phyloP scores from a whole-genome alignment of 2,797 vertebrate species.

The Lindbergichthys nudifrons region DNA sequence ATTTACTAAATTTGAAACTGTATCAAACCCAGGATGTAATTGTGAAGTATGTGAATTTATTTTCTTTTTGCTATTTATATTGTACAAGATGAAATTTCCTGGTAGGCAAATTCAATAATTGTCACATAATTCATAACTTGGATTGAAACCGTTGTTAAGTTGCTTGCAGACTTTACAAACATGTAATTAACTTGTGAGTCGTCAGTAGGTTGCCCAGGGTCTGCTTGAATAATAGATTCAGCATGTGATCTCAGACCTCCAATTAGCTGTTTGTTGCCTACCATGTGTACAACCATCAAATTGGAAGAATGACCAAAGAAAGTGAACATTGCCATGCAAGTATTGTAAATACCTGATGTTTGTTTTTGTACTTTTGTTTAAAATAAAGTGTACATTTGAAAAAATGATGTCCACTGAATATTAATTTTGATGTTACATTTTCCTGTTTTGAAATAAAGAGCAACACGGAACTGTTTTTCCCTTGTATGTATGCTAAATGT shows the following conservation, averaged over 20 bases:
- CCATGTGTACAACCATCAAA: constrained; percentile 75
- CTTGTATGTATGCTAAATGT: background rate
- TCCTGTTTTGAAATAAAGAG: constrained; percentile 46
- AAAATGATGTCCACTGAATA: constrained; percentile 59
- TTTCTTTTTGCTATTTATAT: constrained; percentile 84
- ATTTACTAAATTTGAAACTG: constrained; percentile 71
- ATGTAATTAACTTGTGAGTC: constrained; percentile 54
- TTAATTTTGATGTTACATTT: constrained; percentile 44
- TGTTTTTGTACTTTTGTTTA: constrained; percentile 88
- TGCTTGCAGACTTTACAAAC: constrained; percentile 72
- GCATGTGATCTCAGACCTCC: constrained; percentile 73
- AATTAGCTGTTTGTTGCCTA: constrained; percentile 67
- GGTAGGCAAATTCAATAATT: constrained; percentile 60
- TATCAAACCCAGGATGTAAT: constrained; percentile 69
- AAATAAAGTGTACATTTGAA: constrained; percentile 88
- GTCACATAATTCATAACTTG: constrained; percentile 55
- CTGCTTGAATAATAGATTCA: constrained; percentile 71
- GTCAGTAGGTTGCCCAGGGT: constrained; percentile 63
- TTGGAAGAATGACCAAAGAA: constrained; percentile 87
- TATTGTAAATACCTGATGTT: constrained; percentile 87
- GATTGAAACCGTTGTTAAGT: constrained; percentile 63
- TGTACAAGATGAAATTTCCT: constrained; percentile 69
- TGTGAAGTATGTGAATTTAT: constrained; percentile 76
- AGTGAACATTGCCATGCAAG: constrained; percentile 84
- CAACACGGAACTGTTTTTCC: background rate